Evolutionary conservation across 2,797 vertebrate genomes (phyloP), one percentile per base, ranked within the genome.

Genomic region (Argyrosomus regius): DNA sequence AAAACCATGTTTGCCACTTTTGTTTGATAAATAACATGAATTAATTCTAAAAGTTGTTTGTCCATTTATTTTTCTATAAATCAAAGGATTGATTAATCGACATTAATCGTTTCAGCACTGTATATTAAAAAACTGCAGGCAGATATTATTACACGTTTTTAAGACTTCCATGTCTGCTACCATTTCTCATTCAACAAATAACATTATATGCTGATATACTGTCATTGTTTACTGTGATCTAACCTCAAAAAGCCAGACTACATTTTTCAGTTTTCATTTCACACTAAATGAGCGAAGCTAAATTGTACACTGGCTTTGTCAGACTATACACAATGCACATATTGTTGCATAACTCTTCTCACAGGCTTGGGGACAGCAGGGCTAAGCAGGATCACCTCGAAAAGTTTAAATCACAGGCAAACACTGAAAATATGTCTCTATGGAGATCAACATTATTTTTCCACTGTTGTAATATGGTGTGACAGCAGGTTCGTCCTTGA

Each of bases 271-370:
- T 68, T 72, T 75, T 69, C 41, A 43, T 31, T 0, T 62, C 31
- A 26, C 14, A 39, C 59, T 54, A 43, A 73, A 71, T 62, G 49
- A 76, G 31, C 60, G 56, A 72, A 39, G 49, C 41, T 9, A 54
- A 76, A 67, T 53, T 78, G 63, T 72, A 73, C 49, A 58, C 52
- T 68, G 62, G 59, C 79, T 85, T 79, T 84, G 68, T 83, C 73
- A 76, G 8, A 58, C 69, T 70, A 45, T 58, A 48, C 57, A 91
- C 89, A 92, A 88, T 87, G 78, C 75, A 80, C 57, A 83, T 14
- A 78, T 72, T 91, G 84, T 92, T 90, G 46, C 59, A 31, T 78
- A 68, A 88, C 58, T 78, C 48, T 54, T 35, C 54, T 75, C 74
- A 59, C 46, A 65, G 63, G 77, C 35, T 52, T 8, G 8, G 35